These are phyloP conservation scores for Nothura maculosa DNA, from an alignment of 2,797 vertebrate species.

Conservation along the genomic window DNA sequence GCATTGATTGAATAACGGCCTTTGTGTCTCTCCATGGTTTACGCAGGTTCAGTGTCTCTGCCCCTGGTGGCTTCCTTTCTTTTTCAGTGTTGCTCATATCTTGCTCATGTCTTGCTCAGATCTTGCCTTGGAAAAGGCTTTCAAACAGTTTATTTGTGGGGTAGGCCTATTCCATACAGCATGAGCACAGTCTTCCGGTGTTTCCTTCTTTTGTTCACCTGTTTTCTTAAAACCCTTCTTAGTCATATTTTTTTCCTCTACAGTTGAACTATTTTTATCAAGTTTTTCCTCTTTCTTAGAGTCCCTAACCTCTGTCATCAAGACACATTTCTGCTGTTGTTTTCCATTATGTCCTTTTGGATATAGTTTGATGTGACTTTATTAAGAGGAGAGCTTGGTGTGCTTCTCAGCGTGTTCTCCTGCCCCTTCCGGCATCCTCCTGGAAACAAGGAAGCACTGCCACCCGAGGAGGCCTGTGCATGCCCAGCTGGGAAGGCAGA, in stretches of 20 bases:
- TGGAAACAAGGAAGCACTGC: background rate
- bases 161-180: background rate
- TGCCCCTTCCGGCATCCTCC: background rate
- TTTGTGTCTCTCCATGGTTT: background rate
- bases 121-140: background rate
- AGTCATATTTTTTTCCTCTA: fast-evolving
- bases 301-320: background rate
- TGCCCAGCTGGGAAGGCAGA: background rate
- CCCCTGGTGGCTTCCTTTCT: background rate
- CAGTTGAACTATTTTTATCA: background rate
- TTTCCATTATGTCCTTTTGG: background rate
- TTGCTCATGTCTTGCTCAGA: background rate
- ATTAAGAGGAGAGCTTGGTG: background rate
- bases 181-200: background rate
- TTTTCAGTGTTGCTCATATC: background rate
- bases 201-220: background rate
- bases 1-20: background rate
- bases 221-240: background rate
- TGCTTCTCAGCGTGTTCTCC: background rate
- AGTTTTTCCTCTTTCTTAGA: fast-evolving
- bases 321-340: background rate
- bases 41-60: background rate
- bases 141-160: background rate
- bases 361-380: background rate
- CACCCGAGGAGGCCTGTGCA: fast-evolving